These are phyloP conservation scores for Ormyrus rosae DNA, from an alignment of 2,888 invertebrate genomes.

Conservation along the genomic window DNA sequence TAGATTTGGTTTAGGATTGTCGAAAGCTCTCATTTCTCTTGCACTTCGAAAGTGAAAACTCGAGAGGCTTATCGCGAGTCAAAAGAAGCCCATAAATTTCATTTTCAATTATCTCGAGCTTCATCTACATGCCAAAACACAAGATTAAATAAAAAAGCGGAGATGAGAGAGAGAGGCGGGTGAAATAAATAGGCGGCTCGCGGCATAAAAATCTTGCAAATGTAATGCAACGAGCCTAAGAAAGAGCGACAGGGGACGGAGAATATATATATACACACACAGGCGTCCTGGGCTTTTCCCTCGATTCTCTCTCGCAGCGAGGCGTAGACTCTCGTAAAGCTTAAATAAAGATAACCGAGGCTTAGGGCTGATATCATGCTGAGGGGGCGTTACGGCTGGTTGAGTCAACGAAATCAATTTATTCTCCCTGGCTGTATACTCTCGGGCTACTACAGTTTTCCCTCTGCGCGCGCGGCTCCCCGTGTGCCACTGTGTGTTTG, in stretches of 20 bases:
- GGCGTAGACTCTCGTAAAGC: constrained; percentile 72
- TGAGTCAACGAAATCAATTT: constrained; percentile 76
- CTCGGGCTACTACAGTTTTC: constrained; percentile 56
- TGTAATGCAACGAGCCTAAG: constrained; percentile 46
- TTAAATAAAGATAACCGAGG: constrained; percentile 76
- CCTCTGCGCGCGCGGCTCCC: constrained; percentile 18
- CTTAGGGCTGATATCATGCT: constrained; percentile 74
- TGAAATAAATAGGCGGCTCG: background rate
- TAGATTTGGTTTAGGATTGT: background rate
- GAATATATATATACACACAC: too few species aligned
- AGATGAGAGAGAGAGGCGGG: background rate
- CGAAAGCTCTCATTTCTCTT: constrained; percentile 4
- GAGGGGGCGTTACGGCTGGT: constrained; percentile 75
- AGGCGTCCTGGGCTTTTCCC: constrained; percentile 63
- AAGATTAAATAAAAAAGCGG: constrained; percentile 41
- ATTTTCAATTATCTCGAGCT: constrained; percentile 46
- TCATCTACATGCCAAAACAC: constrained; percentile 21
- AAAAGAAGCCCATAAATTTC: constrained; percentile 42
- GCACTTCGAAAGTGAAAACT: background rate
- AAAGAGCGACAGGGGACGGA: constrained; percentile 39
- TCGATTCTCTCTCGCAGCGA: constrained; percentile 60
- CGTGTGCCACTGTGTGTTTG: constrained; percentile 3
- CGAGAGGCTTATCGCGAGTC: constrained; percentile 29
- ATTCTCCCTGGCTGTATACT: constrained; percentile 63
- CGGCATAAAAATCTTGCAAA: constrained; percentile 47